Conservation (phyloP, 1,140 invertebrate genomes). For the Lepidurus arcticus region DNA sequence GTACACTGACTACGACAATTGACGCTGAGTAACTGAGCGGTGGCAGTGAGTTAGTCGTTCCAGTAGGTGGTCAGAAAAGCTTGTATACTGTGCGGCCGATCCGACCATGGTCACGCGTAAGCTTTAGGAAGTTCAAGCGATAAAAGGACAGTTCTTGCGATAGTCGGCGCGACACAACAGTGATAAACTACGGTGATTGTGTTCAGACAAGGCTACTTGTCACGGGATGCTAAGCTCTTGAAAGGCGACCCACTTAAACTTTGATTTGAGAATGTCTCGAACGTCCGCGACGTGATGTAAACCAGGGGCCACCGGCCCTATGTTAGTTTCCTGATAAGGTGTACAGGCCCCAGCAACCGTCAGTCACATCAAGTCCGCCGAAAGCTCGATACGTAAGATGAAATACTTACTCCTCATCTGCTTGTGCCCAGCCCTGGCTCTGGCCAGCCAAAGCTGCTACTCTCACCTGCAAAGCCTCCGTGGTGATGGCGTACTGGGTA, state of each 20-base stretch:
- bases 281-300: background rate
- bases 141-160: background rate
- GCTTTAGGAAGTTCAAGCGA: background rate
- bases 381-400: background rate
- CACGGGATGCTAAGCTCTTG: background rate
- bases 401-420: conserved; percentile 7
- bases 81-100: background rate
- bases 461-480: background rate
- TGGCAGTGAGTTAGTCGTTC: background rate
- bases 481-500: background rate
- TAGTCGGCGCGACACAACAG: background rate
- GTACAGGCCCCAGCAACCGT: background rate
- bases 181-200: background rate
- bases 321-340: background rate
- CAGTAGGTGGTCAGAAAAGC: conserved; percentile 7
- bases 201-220: background rate
- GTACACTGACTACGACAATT: background rate
- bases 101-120: background rate
- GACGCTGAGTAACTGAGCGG: background rate
- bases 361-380: conserved; percentile 12
- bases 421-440: conserved; percentile 5
- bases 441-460: conserved; percentile 3
- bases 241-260: background rate
- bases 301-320: background rate
- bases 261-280: background rate